These are phyloP conservation scores for Alloscopus bannaensis DNA, from an alignment of 2,888 invertebrate species.

Conservation along the genomic window DNA sequence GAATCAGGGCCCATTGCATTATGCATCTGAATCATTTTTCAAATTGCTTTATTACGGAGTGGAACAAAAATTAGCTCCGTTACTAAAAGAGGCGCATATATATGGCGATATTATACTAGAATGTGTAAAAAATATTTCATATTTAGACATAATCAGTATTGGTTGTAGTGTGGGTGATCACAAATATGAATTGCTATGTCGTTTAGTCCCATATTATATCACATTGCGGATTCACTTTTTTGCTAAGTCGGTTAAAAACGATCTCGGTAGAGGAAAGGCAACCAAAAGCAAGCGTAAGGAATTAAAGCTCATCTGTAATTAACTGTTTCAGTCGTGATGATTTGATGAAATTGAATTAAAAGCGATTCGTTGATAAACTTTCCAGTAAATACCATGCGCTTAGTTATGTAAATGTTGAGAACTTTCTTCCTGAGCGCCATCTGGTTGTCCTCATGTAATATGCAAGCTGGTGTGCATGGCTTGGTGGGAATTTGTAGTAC, in stretches of 20 bases:
- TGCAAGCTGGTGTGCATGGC: too few species aligned
- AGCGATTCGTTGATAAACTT: too few species aligned
- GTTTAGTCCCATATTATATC: slow-evolving; percentile 34
- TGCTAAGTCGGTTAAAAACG: background rate
- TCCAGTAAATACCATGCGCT: too few species aligned
- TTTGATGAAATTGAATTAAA: too few species aligned
- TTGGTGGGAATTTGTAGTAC: too few species aligned
- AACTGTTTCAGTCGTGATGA: too few species aligned
- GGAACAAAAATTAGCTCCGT: background rate
- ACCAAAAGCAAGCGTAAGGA: slow-evolving; percentile 34
- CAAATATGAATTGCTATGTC: background rate
- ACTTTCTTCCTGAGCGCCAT: too few species aligned
- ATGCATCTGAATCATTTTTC: slow-evolving; percentile 5
- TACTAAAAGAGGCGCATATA: background rate
- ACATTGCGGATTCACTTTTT: slow-evolving; percentile 36
- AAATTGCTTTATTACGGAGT: background rate
- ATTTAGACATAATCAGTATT: background rate
- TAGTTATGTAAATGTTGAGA: too few species aligned
- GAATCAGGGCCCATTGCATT: background rate
- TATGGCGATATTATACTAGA: slow-evolving; percentile 29
- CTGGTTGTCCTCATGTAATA: too few species aligned
- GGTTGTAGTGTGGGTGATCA: slow-evolving; percentile 17
- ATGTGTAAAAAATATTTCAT: background rate
- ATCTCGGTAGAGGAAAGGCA: slow-evolving; percentile 31
- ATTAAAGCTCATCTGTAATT: slow-evolving; percentile 32